phyloP scores from a whole-genome alignment of 2,888 invertebrate species.

The Himalopsyche anomala region DNA sequence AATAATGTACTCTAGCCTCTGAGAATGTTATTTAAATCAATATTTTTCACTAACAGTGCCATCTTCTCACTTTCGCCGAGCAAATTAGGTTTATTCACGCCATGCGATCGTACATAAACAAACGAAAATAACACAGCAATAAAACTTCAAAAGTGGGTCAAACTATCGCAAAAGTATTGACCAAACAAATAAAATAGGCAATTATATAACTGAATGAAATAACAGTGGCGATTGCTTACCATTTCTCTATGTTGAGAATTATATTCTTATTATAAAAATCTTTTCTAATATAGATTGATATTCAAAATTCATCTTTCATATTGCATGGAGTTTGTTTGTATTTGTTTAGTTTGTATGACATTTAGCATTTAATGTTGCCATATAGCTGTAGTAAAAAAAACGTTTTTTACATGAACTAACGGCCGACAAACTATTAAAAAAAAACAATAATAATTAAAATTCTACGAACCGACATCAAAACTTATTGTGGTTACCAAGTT shows the following conservation, averaged over 20 bases:
- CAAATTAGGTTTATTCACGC: slow-evolving; percentile 57
- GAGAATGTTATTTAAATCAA: slow-evolving; percentile 47
- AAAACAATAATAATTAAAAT: no score
- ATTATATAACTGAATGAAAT: slow-evolving; percentile 36
- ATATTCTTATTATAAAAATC: background rate
- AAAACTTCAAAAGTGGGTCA: slow-evolving; percentile 63
- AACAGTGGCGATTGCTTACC: slow-evolving; percentile 1
- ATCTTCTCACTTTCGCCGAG: slow-evolving; percentile 38
- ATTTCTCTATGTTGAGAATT: slow-evolving; percentile 42
- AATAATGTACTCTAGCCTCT: no score
- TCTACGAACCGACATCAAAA: no score
- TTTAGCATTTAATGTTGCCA: slow-evolving; percentile 9
- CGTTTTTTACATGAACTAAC: no score
- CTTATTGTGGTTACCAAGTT: no score
- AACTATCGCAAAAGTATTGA: slow-evolving; percentile 64
- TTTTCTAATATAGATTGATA: no score
- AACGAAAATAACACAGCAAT: slow-evolving; percentile 7
- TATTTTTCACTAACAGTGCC: slow-evolving; percentile 50
- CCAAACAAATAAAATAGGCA: slow-evolving; percentile 58
- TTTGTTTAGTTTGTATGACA: background rate
- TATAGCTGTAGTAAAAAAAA: background rate
- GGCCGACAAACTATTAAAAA: no score
- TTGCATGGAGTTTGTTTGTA: background rate
- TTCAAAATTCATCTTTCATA: background rate
- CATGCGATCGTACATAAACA: slow-evolving; percentile 36